Base-by-base conservation (phyloP, 2,113 vertebrate genomes). In the Lagenorhynchus albirostris region DNA sequence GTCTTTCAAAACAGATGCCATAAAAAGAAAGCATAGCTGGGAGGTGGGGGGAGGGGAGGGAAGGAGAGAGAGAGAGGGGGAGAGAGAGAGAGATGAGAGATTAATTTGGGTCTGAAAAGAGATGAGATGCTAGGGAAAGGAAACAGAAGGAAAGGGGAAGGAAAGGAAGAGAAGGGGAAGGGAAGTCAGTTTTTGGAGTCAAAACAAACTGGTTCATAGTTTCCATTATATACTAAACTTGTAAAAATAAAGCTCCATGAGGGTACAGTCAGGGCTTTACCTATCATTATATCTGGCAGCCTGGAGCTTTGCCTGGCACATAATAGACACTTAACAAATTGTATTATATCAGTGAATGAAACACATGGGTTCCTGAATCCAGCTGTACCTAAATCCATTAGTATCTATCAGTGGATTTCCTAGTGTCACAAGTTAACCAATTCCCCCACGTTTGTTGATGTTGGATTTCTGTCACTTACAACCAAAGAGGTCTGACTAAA, bases 161-260 rank as follows among this genome's bases (percentile, higher is more conserved):
- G 26, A 21, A 91, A 18, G 14, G 3, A 65, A 47, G 15, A 63
- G 29, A 77, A 65, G 20, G 6, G 17, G 18, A 55, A 25, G 33
- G 33, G 9, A 60, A 33, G 23, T 68, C 26, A 55, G 50, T 5
- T 77, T 87, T 80, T 94, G 18, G 33, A 80, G 3, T 73, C 71
- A 88, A 81, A 47, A 33, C 33, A 83, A 67, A 73, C 31, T n/a
- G 17, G 23, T 90, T 58, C 36, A 36, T 76, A 76, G 33, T 90
- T 73, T 83, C 60, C 58, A 36, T 67, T 65, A 88, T 55, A 50
- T 44, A 50, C 25, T 80, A 63, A 50, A 93, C 38, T 60, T 93
- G 7, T 26, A 89, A 94, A 96, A 96, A 63, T 63, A 85, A 88
- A 70, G 33, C 15, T 70, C 41, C 38, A 36, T 70, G 83, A 88